Conservation (phyloP, 2,888 invertebrate genomes). For the Idaea straminata region DNA sequence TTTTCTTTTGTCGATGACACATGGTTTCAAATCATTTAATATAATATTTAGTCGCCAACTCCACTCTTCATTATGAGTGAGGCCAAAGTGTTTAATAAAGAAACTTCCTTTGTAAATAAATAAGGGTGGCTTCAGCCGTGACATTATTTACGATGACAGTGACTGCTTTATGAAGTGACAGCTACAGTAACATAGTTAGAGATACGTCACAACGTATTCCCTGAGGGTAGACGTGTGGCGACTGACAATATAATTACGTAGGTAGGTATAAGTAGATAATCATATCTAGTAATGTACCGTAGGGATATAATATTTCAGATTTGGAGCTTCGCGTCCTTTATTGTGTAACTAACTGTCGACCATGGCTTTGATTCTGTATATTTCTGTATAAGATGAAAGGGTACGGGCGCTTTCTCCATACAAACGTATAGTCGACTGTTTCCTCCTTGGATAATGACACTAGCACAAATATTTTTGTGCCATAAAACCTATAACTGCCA, state of each 20-base stretch:
- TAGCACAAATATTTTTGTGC: too few relatives aligned
- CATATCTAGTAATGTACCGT: not conserved
- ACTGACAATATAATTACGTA: not conserved
- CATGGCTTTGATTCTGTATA: too few relatives aligned
- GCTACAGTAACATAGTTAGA: not conserved
- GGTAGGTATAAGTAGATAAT: not conserved
- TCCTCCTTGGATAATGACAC: too few relatives aligned
- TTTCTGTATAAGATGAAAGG: too few relatives aligned
- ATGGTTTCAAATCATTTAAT: too few relatives aligned
- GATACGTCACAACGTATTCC: not conserved
- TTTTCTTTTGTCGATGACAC: too few relatives aligned
- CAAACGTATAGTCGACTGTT: too few relatives aligned
- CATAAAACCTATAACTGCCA: too few relatives aligned
- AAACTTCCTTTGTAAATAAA: constrained; percentile 1
- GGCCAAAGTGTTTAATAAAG: not conserved
- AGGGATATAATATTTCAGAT: not conserved
- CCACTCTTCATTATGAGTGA: not conserved
- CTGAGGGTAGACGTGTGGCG: not conserved
- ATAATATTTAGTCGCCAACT: not conserved
- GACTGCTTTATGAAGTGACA: constrained; percentile 1
- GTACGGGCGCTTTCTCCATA: too few relatives aligned
- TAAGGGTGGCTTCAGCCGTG: not conserved
- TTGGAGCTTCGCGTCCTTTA: not conserved
- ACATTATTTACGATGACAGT: constrained; percentile 1
- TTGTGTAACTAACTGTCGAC: too few relatives aligned